phyloP scores from a whole-genome alignment of 2,113 vertebrate species.

The Patagioenas fasciata region DNA sequence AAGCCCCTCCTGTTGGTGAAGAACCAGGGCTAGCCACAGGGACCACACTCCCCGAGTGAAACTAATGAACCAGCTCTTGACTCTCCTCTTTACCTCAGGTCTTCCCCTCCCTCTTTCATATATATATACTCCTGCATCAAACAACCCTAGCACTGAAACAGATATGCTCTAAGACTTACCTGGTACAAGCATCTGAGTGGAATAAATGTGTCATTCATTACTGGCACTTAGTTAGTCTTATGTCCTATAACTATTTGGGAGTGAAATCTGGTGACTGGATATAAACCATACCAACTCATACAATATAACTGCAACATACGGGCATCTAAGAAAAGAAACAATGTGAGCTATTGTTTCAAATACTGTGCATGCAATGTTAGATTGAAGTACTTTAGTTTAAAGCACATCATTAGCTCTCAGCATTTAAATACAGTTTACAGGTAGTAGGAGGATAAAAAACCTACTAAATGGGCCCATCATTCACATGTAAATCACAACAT shows the following conservation, averaged over 20 bases:
- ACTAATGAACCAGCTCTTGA: neutral
- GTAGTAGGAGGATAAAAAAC: neutral
- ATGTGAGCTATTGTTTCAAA: neutral
- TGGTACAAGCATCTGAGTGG: neutral
- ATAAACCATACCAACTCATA: neutral
- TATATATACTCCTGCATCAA: neutral
- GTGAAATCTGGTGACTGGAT: neutral
- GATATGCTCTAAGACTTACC: neutral
- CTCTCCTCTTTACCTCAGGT: neutral
- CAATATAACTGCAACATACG: fast-evolving
- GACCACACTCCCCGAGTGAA: neutral
- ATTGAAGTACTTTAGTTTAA: neutral
- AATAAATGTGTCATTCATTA: neutral
- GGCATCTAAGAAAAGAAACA: neutral
- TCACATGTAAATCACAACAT: neutral
- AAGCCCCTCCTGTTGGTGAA: neutral
- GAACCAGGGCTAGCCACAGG: neutral
- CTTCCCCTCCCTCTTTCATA: neutral
- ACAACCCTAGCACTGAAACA: neutral
- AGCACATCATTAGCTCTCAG: neutral
- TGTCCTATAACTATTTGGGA: neutral
- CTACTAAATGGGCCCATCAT: neutral
- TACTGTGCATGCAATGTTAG: neutral
- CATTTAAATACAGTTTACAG: neutral
- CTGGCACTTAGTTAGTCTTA: neutral